Evolutionary conservation across 2,797 vertebrate genomes (phyloP), one percentile per base, ranked within the genome.

Genomic region (Ispidina lecontei): DNA sequence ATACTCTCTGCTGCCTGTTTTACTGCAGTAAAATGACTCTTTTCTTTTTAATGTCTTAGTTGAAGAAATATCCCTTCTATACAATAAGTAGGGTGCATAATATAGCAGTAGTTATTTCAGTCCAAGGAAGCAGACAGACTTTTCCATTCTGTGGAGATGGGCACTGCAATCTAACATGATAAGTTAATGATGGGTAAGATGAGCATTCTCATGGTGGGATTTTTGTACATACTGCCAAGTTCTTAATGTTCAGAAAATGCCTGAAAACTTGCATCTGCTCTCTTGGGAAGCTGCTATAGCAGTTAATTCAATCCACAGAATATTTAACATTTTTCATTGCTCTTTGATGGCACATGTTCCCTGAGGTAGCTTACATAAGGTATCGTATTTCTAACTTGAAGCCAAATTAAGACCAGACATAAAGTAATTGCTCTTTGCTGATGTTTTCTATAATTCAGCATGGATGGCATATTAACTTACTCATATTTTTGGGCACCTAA

Each of bases 211-310:
- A 17, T 76, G 56, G 59, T 46, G 44, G 18, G 56, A 41, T 78
- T 29, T 78, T 29, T 62, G 35, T 89, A 91, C 91, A 71, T 37
- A 63, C 13, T 91, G 76, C 78, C 72, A 92, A 85, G 49, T 58
- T 58, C 39, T 77, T 87, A 84, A 91, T 73, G 79, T 65, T 89
- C 82, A 80, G 39, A 91, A 91, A 91, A 72, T 37, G 73, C 59
- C 73, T 84, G 47, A 85, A 91, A 95, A 83, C 91, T 89, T 94
- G n/a, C 76, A 77, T 77, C 67, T 93, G 52, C 12, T 93, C 75
- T 71, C 67, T 35, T 64, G 84, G 69, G 91, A 77, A 89, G 47
- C 23, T 90, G 69, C 28, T 75, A 7, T 20, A 71, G 28, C 59
- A 91, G 18, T 47, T 37, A 89, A 44, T 80, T 80, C 52, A 71